Evolutionary conservation across 2,797 vertebrate genomes (phyloP).

Genomic region (Malacoraja senta): DNA sequence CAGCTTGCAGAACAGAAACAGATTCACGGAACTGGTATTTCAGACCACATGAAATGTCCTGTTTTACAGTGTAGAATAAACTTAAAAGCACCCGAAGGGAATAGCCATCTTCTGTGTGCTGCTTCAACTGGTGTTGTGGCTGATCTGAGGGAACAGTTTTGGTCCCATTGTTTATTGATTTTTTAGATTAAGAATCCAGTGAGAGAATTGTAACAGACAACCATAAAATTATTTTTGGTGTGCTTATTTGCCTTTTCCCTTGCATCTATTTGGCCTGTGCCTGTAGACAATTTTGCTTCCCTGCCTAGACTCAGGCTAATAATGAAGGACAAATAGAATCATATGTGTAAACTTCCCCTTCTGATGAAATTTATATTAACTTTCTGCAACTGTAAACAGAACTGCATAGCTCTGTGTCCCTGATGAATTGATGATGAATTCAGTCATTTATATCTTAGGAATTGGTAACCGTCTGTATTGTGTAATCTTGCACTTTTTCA

Average conservation of each 20-base stretch:
- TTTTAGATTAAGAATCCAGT: constrained; percentile 99
- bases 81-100: constrained; percentile 65
- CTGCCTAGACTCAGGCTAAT: constrained; percentile 99
- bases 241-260: constrained; percentile 99
- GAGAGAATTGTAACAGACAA: constrained; percentile 99
- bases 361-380: constrained; percentile 99
- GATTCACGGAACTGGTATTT: constrained; percentile 17
- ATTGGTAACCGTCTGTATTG: constrained; percentile 81
- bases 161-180: constrained; percentile 99
- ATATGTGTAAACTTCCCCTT: constrained; percentile 99
- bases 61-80: constrained; percentile 43
- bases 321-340: constrained; percentile 99
- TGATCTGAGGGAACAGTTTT: constrained; percentile 65
- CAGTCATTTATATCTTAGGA: constrained; percentile 90
- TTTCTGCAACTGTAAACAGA: constrained; percentile 99
- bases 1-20: constrained; percentile 26
- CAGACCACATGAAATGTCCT: neutral
- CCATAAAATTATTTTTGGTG: constrained; percentile 99
- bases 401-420: constrained; percentile 96
- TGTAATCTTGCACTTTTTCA: constrained; percentile 87
- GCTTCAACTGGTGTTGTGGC: constrained; percentile 55
- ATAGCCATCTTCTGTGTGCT: constrained; percentile 84
- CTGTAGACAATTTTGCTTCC: constrained; percentile 99
- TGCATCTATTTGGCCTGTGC: constrained; percentile 99
- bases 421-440: constrained; percentile 98